Evolutionary conservation across 1,140 invertebrate species (phyloP).

Genomic region (Parapsyche elsis): DNA sequence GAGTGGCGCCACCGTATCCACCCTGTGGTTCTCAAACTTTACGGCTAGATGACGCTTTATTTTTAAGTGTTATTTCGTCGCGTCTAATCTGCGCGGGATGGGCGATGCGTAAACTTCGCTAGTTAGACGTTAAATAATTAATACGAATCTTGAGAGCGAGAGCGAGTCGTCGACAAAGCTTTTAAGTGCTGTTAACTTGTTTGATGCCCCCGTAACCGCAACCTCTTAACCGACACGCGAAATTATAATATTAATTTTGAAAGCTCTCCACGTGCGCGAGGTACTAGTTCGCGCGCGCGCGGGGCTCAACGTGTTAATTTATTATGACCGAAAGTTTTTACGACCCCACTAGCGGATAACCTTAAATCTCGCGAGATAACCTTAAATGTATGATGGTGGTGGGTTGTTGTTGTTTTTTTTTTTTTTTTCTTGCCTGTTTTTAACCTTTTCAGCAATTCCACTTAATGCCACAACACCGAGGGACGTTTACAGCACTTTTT

Average conservation of each 20-base stretch:
- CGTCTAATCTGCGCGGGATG: neutral
- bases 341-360: conserved; percentile 10
- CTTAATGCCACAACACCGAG: too few species aligned
- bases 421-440: too few species aligned
- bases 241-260: conserved; percentile 38
- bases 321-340: conserved; percentile 33
- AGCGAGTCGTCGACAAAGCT: conserved; percentile 23
- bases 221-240: conserved; percentile 35
- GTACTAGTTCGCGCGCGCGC: too few species aligned
- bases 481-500: too few species aligned
- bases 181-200: conserved; percentile 35
- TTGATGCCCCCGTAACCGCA: conserved; percentile 32
- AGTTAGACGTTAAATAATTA: conserved; percentile 15
- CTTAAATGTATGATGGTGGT: neutral
- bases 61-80: neutral
- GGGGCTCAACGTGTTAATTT: conserved; percentile 38
- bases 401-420: too few species aligned
- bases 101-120: neutral
- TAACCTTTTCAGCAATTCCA: too few species aligned
- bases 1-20: neutral
- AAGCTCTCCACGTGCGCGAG: conserved; percentile 13
- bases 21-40: neutral
- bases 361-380: conserved; percentile 10
- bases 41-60: neutral
- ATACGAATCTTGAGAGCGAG: neutral